phyloP scores from a whole-genome alignment of 2,888 invertebrate genomes.

The Cloeon dipterum region DNA sequence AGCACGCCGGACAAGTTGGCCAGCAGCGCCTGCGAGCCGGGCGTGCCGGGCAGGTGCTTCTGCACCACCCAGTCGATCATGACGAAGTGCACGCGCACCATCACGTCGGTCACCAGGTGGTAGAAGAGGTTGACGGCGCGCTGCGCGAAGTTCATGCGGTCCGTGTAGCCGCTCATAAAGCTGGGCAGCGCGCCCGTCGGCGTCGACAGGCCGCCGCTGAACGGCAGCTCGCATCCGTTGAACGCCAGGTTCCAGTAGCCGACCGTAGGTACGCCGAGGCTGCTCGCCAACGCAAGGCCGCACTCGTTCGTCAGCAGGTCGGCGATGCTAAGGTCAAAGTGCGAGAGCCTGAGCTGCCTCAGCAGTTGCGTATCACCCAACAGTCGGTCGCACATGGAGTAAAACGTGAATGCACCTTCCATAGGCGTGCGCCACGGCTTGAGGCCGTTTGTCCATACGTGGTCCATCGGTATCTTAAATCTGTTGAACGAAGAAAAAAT shows the following conservation, averaged over 20 bases:
- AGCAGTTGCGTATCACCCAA: too few relatives aligned
- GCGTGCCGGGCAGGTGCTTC: constrained; percentile 11
- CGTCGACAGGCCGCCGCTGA: constrained; percentile 12
- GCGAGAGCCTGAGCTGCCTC: too few relatives aligned
- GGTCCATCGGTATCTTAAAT: too few relatives aligned
- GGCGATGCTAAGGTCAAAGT: constrained; percentile 13
- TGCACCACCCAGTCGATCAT: constrained; percentile 11
- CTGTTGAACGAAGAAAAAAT: too few relatives aligned
- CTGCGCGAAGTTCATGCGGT: constrained; percentile 12
- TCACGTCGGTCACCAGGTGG: too few relatives aligned
- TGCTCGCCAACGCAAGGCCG: constrained; percentile 13
- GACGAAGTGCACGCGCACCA: constrained; percentile 11
- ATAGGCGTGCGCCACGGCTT: too few relatives aligned
- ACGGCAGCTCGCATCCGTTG: constrained; percentile 13
- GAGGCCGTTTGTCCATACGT: too few relatives aligned
- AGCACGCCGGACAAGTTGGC: constrained; percentile 13
- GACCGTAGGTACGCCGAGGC: constrained; percentile 12
- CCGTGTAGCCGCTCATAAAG: constrained; percentile 12
- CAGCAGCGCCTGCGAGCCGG: constrained; percentile 12
- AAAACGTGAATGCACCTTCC: too few relatives aligned
- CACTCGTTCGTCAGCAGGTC: constrained; percentile 15
- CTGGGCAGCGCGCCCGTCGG: constrained; percentile 11
- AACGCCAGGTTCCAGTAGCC: constrained; percentile 15
- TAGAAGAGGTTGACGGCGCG: constrained; percentile 11
- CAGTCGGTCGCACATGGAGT: too few relatives aligned